Evolutionary conservation across 2,113 vertebrate species (phyloP).

Genomic region (Chelonoidis abingdonii): DNA sequence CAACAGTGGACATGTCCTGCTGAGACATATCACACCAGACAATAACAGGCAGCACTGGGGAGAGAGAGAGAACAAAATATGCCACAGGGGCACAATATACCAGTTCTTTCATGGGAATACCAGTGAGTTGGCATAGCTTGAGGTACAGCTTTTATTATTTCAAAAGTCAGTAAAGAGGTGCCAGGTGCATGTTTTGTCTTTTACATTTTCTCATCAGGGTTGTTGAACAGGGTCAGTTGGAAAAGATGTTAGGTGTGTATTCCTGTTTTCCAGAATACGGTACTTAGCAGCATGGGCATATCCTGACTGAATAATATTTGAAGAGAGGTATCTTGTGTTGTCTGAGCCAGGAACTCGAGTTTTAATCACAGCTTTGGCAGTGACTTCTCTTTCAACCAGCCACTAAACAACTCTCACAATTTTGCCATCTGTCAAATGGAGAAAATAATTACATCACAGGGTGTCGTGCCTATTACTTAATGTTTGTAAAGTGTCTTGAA

Average conservation of each 20-base stretch:
- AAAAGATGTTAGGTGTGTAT: not conserved
- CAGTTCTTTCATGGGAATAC: fast-evolving
- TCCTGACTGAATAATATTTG: not conserved
- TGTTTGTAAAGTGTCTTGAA: not conserved
- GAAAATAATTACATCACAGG: not conserved
- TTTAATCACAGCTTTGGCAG: not conserved
- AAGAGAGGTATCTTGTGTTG: not conserved
- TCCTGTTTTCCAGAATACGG: not conserved
- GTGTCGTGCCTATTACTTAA: not conserved
- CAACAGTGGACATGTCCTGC: not conserved
- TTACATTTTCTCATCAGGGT: not conserved
- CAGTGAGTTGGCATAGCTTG: not conserved
- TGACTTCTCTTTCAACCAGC: not conserved
- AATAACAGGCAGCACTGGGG: not conserved
- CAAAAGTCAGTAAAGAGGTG: not conserved
- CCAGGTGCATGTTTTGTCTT: not conserved
- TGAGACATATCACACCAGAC: not conserved
- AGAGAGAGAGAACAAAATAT: not conserved
- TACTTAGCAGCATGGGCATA: not conserved
- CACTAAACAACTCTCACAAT: not conserved
- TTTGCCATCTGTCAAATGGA: not conserved
- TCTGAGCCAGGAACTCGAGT: not conserved
- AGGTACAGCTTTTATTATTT: fast-evolving
- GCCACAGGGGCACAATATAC: too few species aligned
- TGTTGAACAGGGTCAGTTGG: not conserved